Percentiles rank a stretch among this genome's conserved stretches.
phyloP scores from a whole-genome alignment of 2,888 invertebrate species.

The Drosophila nr. fundita region DNA sequence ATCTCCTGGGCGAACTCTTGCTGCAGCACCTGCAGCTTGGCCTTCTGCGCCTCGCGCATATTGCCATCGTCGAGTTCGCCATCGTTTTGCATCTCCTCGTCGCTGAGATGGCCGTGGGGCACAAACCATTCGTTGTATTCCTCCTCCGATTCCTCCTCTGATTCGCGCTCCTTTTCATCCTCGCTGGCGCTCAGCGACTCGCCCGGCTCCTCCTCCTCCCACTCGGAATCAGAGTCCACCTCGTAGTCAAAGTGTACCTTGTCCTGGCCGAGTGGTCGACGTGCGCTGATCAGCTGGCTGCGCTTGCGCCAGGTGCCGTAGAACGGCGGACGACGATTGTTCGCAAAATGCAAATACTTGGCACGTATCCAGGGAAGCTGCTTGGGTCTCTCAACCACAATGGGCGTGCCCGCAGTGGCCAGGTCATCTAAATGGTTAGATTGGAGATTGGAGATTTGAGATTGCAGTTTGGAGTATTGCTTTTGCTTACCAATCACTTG shows the following conservation, averaged over 20 bases:
- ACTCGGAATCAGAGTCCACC: constrained; percentile 97
- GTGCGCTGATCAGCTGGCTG: constrained; percentile 88
- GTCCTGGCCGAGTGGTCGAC: constrained; percentile 92
- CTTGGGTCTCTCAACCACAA: constrained; percentile 86
- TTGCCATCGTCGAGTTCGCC: constrained; percentile 86
- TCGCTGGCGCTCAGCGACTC: constrained; percentile 95
- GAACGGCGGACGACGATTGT: constrained; percentile 97
- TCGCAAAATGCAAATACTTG: constrained; percentile 95
- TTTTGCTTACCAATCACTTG: constrained; percentile 88
- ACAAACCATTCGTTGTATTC: constrained; percentile 98
- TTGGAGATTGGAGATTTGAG: background rate
- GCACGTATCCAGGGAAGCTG: constrained; percentile 88
- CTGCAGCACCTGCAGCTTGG: constrained; percentile 92
- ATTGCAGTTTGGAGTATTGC: background rate
- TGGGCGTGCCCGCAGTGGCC: constrained; percentile 87
- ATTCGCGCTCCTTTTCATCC: constrained; percentile 89
- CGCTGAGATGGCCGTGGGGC: constrained; percentile 95
- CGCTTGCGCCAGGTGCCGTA: constrained; percentile 98
- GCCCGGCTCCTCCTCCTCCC: constrained; percentile 98
- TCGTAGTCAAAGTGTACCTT: constrained; percentile 94
- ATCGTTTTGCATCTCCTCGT: constrained; percentile 89
- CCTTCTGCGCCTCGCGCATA: constrained; percentile 92
- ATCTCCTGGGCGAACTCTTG: constrained; percentile 95
- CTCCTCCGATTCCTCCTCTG: constrained; percentile 91
- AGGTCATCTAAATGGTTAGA: constrained; percentile 85